Evolutionary conservation across 2,113 vertebrate species (phyloP).

Genomic region (Cololabis saira): DNA sequence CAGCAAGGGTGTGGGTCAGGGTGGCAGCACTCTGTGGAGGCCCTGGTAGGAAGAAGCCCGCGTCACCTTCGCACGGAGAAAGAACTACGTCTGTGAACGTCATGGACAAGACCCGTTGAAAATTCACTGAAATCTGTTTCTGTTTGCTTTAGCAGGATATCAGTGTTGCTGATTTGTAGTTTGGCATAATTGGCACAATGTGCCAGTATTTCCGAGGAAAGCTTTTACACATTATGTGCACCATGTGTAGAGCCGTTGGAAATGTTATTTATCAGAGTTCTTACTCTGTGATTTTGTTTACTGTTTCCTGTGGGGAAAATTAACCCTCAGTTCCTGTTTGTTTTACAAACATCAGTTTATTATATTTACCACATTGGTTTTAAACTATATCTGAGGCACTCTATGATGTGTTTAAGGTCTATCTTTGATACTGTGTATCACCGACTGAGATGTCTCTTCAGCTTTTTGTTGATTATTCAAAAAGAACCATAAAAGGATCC

Average conservation of each 20-base stretch:
- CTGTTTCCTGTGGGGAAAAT: conserved; percentile 34
- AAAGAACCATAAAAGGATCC: conserved; percentile 57
- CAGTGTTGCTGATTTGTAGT: conserved; percentile 22
- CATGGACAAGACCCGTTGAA: conserved; percentile 61
- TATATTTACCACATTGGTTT: conserved; percentile 62
- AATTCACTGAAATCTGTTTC: conserved; percentile 59
- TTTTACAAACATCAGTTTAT: conserved; percentile 39
- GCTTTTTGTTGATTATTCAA: conserved; percentile 34
- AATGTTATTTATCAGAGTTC: conserved; percentile 20
- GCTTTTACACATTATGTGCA: conserved; percentile 50
- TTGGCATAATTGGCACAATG: conserved; percentile 27
- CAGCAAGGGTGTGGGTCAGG: conserved; percentile 50
- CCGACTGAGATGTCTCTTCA: conserved; percentile 37
- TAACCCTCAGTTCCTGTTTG: conserved; percentile 34
- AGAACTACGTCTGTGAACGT: conserved; percentile 67
- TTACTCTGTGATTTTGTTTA: conserved; percentile 23
- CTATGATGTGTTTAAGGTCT: conserved; percentile 27
- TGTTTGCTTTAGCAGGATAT: conserved; percentile 32
- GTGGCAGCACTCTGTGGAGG: conserved; percentile 73
- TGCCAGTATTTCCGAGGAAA: conserved; percentile 53
- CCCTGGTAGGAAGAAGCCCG: conserved; percentile 76
- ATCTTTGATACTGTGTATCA: conserved; percentile 61
- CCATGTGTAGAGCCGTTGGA: conserved; percentile 29
- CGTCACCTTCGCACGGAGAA: conserved; percentile 2
- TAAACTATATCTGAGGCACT: conserved; percentile 53